Evolutionary conservation across 2,113 vertebrate species (phyloP).

Genomic region (Desmodus rotundus): DNA sequence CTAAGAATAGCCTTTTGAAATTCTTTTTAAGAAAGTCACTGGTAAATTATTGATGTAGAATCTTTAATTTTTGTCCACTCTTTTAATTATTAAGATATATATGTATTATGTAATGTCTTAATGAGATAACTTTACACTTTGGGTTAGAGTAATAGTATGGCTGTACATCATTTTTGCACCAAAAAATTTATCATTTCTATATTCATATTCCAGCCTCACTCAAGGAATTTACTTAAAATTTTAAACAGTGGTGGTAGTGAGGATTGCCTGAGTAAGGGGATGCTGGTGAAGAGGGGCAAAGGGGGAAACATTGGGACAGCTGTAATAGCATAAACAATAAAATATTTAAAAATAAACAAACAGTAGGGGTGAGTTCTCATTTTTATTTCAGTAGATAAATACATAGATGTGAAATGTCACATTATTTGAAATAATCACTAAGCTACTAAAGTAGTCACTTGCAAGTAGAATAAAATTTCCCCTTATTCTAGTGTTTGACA

Average conservation of each 20-base stretch:
- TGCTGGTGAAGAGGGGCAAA: too few relatives aligned
- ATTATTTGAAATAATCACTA: background rate
- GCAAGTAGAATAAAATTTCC: background rate
- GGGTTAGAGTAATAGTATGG: background rate
- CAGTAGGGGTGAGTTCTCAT: background rate
- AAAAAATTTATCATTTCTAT: background rate
- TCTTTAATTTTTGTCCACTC: background rate
- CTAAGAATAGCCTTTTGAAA: background rate
- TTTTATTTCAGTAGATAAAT: conserved; percentile 1
- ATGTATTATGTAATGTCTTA: background rate
- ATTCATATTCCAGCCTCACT: background rate
- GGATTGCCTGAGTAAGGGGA: too few relatives aligned
- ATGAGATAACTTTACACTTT: background rate
- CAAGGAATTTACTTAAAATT: background rate
- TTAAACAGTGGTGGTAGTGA: background rate
- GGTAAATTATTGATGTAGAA: background rate
- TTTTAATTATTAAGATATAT: background rate
- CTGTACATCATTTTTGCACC: background rate
- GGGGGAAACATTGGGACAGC: too few relatives aligned
- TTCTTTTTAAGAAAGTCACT: background rate
- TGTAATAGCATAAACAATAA: too few relatives aligned
- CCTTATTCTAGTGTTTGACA: background rate
- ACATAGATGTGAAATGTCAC: background rate
- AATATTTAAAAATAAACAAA: too few relatives aligned
- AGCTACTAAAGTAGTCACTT: background rate